Percentiles rank a stretch among this genome's conserved stretches.
Evolutionary conservation across 2,888 invertebrate species (phyloP).

Genomic region (Acanthococcus lagerstroemiae): DNA sequence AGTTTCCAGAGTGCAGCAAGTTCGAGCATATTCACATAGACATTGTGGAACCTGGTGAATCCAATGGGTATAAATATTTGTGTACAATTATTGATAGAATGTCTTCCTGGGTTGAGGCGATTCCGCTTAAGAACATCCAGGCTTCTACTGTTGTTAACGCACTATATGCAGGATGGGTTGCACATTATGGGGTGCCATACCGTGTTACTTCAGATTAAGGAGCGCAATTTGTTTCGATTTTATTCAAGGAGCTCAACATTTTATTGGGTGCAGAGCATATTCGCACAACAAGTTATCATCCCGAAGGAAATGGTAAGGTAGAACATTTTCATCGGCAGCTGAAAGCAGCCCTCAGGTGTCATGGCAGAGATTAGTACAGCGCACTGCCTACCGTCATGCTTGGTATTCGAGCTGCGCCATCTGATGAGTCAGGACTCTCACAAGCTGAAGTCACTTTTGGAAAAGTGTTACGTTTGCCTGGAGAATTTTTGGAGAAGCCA

Average conservation of each 20-base stretch:
- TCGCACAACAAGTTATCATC: conserved; percentile 34
- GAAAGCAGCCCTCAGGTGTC: conserved; percentile 28
- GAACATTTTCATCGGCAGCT: conserved; percentile 30
- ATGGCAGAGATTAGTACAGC: conserved; percentile 12
- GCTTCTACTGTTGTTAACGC: not conserved
- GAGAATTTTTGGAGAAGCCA: not conserved
- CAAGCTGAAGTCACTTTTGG: too few species aligned
- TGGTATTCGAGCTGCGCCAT: too few species aligned
- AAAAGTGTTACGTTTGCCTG: too few species aligned
- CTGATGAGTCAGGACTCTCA: too few species aligned
- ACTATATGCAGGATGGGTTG: conserved; percentile 40
- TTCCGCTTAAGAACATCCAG: not conserved
- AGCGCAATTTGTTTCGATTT: conserved; percentile 41
- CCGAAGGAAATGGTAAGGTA: conserved; percentile 26
- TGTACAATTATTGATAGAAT: not conserved
- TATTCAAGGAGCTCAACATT: not conserved
- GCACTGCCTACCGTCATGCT: conserved; percentile 15
- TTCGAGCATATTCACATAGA: too few species aligned
- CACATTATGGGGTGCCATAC: conserved; percentile 41
- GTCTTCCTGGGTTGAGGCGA: not conserved
- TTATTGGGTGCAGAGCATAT: conserved; percentile 35
- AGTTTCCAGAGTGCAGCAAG: too few species aligned
- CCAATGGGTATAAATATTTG: not conserved
- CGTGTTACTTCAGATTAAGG: conserved; percentile 41
- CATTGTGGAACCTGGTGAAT: not conserved